Evolutionary conservation across 2,113 vertebrate species (phyloP), one percentile per base, ranked within the genome.

Genomic region (Gnathochromis pfefferi): DNA sequence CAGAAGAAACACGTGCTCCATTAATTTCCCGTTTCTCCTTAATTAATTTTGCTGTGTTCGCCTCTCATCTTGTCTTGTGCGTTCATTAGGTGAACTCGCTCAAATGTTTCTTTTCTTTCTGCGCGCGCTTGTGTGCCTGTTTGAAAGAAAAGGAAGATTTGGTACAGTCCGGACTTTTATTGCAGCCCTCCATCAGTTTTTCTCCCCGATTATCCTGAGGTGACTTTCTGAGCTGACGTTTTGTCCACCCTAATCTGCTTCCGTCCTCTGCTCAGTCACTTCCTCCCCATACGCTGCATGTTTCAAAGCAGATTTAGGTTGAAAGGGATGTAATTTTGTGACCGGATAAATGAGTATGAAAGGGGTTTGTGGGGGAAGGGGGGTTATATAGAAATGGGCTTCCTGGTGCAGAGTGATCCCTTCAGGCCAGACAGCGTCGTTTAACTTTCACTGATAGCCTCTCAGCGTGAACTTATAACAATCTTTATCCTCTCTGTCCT

Each of bases 371-470:
- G 85, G 40, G 13, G 38, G 68, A 23, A 45, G 68, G 68, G 68
- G n/a, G 87, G 90, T 86, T 85, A 80, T 87, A 80, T 87, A n/a
- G 87, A 91, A 92, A 94, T 47, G 51, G 85, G 90, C 89, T 91
- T 90, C 90, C 88, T 87, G 87, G 85, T 82, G 89, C 90, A 93
- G 87, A 89, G 86, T 87, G 88, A 92, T 95, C 88, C 92, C 93
- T 94, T 53, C 88, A 88, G 93, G 92, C 91, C 85, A 91, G 91
- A 90, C 65, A n/a, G 85, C 92, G 84, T 93, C 91, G 85, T 93
- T 95, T 91, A 93, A 90, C 86, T 87, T 83, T 90, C 91, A 92
- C 40, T 90, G 90, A 94, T 94, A 88, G 89, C 89, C 89, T 92
- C 90, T 86, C 91, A 87, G 83, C 93, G 28, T 89, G 87, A 87